These are phyloP conservation scores for Melieria omissa DNA, from an alignment of 2,888 invertebrate species.

Conservation along the genomic window DNA sequence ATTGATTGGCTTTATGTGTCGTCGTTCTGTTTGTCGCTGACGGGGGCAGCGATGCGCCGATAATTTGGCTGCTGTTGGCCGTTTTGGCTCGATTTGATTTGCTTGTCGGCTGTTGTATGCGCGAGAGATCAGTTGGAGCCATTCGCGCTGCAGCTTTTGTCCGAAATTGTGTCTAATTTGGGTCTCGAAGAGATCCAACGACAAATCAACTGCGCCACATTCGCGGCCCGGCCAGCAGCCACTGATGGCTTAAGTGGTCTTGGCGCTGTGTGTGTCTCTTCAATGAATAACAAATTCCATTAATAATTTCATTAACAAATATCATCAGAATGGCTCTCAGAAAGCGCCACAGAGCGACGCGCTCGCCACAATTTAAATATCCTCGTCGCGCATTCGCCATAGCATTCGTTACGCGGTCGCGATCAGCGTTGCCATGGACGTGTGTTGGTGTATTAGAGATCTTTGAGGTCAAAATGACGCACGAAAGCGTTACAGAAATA, in stretches of 20 bases:
- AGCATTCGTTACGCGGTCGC: neutral
- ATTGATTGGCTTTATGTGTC: too few species aligned
- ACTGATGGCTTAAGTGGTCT: slow-evolving; percentile 13
- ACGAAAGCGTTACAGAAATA: slow-evolving; percentile 12
- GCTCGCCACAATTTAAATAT: slow-evolving; percentile 18
- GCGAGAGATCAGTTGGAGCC: slow-evolving; percentile 2
- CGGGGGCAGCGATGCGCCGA: too few species aligned
- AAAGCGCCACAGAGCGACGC: slow-evolving; percentile 2
- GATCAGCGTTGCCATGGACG: neutral
- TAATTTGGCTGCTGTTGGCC: too few species aligned
- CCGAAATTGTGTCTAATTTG: slow-evolving; percentile 28
- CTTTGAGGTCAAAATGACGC: slow-evolving; percentile 23
- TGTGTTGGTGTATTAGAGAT: slow-evolving; percentile 11
- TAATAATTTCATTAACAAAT: slow-evolving; percentile 29
- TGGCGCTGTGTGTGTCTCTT: neutral
- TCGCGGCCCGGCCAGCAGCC: slow-evolving; percentile 5
- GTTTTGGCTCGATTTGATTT: slow-evolving; percentile 5
- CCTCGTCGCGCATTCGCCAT: neutral
- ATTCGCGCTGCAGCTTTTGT: slow-evolving; percentile 11
- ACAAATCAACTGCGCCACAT: neutral
- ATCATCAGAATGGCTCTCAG: slow-evolving; percentile 1
- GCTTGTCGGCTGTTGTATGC: slow-evolving; percentile 5
- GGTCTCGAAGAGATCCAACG: slow-evolving; percentile 21
- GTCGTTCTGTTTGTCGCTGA: too few species aligned
- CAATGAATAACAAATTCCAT: slow-evolving; percentile 27